These are phyloP conservation scores for Microcaecilia unicolor DNA, from an alignment of 2,797 vertebrate genomes.

Conservation along the genomic window DNA sequence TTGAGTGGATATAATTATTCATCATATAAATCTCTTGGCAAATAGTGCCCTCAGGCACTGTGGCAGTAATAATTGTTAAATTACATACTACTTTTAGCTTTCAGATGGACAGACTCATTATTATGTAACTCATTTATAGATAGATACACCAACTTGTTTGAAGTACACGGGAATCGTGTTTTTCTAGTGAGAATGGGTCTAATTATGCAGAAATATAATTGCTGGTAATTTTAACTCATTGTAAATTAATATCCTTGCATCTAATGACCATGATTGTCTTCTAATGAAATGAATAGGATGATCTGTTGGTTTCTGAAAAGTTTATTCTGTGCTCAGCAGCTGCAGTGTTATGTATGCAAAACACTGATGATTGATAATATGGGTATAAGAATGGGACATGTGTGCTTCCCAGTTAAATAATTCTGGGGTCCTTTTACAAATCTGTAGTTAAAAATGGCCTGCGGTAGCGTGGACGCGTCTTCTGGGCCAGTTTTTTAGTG, in stretches of 20 bases:
- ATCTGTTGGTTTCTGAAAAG: too few relatives aligned
- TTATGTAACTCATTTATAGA: constrained; percentile 42
- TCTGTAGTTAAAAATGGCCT: too few relatives aligned
- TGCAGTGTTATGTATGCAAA: too few relatives aligned
- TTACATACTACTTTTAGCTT: constrained; percentile 52
- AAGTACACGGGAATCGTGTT: constrained; percentile 36
- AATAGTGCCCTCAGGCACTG: constrained; percentile 56
- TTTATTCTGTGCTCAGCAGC: too few relatives aligned
- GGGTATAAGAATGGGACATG: too few relatives aligned
- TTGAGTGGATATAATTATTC: constrained; percentile 61
- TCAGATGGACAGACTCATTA: constrained; percentile 49
- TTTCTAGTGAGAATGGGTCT: constrained; percentile 35
- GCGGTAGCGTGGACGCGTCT: too few relatives aligned
- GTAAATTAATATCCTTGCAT: constrained; percentile 28
- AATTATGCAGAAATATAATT: constrained; percentile 36
- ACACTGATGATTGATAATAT: too few relatives aligned
- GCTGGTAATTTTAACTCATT: constrained; percentile 33
- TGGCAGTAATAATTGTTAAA: constrained; percentile 63
- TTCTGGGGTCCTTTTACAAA: too few relatives aligned
- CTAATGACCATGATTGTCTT: constrained; percentile 29
- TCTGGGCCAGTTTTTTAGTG: too few relatives aligned
- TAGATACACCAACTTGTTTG: constrained; percentile 36
- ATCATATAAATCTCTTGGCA: constrained; percentile 64
- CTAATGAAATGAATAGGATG: too few relatives aligned
- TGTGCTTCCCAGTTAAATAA: too few relatives aligned